Evolutionary conservation across 2,888 invertebrate genomes (phyloP).

Genomic region (Rhaphigaster nebulosa): DNA sequence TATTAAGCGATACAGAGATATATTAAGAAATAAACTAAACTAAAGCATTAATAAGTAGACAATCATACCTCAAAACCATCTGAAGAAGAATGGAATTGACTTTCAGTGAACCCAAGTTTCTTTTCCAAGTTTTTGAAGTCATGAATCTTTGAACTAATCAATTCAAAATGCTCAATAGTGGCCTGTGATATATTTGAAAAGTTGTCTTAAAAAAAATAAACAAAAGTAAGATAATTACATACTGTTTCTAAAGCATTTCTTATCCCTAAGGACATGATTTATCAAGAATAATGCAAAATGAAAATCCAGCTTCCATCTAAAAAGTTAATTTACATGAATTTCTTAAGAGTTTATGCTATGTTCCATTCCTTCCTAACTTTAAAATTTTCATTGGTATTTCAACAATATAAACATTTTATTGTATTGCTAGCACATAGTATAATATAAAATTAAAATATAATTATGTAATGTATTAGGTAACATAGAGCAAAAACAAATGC

Average conservation of each 20-base stretch:
- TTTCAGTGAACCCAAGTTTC: background rate
- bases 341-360: too few species aligned
- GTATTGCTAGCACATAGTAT: too few species aligned
- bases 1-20: too few species aligned
- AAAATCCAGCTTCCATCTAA: background rate
- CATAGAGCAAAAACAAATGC: too few species aligned
- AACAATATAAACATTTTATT: too few species aligned
- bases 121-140: background rate
- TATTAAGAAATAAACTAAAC: too few species aligned
- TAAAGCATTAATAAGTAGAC: background rate
- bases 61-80: background rate
- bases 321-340: background rate
- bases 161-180: conserved; percentile 29
- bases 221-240: background rate
- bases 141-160: conserved; percentile 2
- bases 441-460: too few species aligned
- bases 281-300: background rate
- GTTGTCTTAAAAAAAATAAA: conserved; percentile 10
- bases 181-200: conserved; percentile 27
- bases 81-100: background rate
- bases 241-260: background rate
- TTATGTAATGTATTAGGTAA: too few species aligned
- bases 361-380: too few species aligned
- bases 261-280: background rate
- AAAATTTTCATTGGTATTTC: too few species aligned